Base-by-base conservation (phyloP, 2,797 vertebrate genomes). In the Petrocephalus sullivani region DNA sequence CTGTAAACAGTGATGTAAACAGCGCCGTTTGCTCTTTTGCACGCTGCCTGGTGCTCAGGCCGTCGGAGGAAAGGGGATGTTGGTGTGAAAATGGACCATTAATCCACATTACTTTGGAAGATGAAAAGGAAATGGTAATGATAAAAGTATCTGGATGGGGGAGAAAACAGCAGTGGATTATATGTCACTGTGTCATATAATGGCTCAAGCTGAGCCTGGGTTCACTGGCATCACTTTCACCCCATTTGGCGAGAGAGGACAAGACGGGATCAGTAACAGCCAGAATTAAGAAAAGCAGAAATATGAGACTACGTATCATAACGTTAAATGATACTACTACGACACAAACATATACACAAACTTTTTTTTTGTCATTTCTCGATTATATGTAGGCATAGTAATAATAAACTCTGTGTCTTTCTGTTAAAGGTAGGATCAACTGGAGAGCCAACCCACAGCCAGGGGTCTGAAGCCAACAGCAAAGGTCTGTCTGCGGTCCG, bases 361-460 rank as follows among this genome's bases (percentile, higher is more conserved):
- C 54, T 1, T 1, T 4, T 37, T 85, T 16, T 41, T n/a, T 46
- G 6, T 41, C 23, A 28, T 57, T 37, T 6, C 86, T 89, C 87
- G 41, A 91, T 12, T 82, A 54, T 3, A 89, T 91, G 57, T 90
- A 57, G 89, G 85, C 19, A 41, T 21, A 19, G 41, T 71, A n/a
- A 21, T 46, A 53, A 71, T 16, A 53, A 14, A 3, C 6, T 28
- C 7, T 88, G 46, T 91, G 82, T 54, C 89, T 81, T 51, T 89
- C 88, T 92, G 8, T 88, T 91, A n/a, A 93, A 96, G 96, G 91
- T 95, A 90, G 93, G 93, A 87, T 94, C 95, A 89, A 93, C 95
- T 87, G 95, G 95, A 90, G 93, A 94, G 87, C 92, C 95, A 61
- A 95, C 95, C 93, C 95, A 94, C 95, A 94, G 94, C 93, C 95